These are phyloP conservation scores for Gymnorhina tibicen DNA, from an alignment of 2,113 vertebrate species.

Conservation along the genomic window DNA sequence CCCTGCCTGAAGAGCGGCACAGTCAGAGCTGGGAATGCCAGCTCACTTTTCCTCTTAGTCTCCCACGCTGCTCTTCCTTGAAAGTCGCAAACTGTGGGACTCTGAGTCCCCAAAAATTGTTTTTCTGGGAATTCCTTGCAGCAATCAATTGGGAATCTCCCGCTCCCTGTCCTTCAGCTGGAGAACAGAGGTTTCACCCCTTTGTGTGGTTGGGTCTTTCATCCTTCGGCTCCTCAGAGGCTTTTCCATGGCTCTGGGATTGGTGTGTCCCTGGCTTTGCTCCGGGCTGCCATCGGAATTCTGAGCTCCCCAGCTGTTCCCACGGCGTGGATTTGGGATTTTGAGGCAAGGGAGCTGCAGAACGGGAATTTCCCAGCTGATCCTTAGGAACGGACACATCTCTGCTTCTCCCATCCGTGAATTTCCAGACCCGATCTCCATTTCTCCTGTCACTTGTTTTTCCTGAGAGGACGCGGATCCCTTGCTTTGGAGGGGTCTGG, in stretches of 20 bases:
- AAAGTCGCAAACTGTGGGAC: not conserved
- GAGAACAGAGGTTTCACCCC: not conserved
- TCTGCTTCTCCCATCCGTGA: not conserved
- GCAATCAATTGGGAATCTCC: not conserved
- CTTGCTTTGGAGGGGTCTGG: not conserved
- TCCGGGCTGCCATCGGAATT: not conserved
- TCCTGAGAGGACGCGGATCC: not conserved
- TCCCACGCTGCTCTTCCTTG: fast-evolving
- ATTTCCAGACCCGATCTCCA: not conserved
- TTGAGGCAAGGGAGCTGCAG: not conserved
- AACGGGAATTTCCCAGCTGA: not conserved
- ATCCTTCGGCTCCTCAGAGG: not conserved
- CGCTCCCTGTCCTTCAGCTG: not conserved
- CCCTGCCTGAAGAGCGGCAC: not conserved
- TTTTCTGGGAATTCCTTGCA: not conserved
- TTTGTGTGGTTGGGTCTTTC: no score
- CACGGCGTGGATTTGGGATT: not conserved
- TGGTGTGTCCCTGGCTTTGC: not conserved
- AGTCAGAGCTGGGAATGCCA: not conserved
- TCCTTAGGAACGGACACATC: not conserved
- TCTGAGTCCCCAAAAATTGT: fast-evolving
- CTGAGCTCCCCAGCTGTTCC: not conserved
- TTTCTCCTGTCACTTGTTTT: not conserved
- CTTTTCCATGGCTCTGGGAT: not conserved
- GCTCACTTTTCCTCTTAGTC: not conserved